Evolutionary conservation across 2,113 vertebrate species (phyloP), one percentile per base, ranked within the genome.

Genomic region (Leptosomus discolor): DNA sequence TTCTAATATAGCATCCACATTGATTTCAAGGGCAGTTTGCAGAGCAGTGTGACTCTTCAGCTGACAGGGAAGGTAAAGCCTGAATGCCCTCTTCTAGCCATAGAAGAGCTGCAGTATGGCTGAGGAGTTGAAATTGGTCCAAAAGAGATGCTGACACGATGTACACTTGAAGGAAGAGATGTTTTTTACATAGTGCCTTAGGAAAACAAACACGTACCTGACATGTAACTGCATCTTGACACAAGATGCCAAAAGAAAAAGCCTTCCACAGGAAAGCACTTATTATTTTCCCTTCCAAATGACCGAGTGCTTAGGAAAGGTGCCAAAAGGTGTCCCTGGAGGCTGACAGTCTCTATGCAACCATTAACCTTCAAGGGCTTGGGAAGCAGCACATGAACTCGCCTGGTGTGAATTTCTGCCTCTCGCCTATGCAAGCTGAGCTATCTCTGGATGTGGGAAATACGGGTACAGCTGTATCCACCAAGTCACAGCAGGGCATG

Each of bases 21-120:
- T 65, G 92, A 94, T 91, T 95, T 96, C 95, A 96, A 97, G 95
- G 94, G 77, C 91, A 85, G 86, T 65, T 91, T 95, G 77, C 69
- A 73, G 70, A 79, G 70, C 2, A 1, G 50, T 79, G 69, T 88
- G 92, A 85, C 94, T 95, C 84, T 97, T 90, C 56, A 58, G 63
- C 84, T 95, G 96, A 92, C 94, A 91, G 84, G 87, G 61, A 95
- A 91, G 77, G 91, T 89, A 94, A 94, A 95, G 57, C 48, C 61
- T 71, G 36, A 79, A 57, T 53, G 69, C 61, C 84, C 84, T 95
- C 26, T 88, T 82, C 84, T 65, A 81, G n/a, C 45, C 3, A 0
- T 4, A 75, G 56, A 85, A 75, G 19, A 56, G 39, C n/a, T 92
- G 91, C 3, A 4, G 73, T 53, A 64, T 0, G 0, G 41, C 61